These are phyloP conservation scores for Parambassis ranga DNA, from an alignment of 2,797 vertebrate species.

Conservation along the genomic window DNA sequence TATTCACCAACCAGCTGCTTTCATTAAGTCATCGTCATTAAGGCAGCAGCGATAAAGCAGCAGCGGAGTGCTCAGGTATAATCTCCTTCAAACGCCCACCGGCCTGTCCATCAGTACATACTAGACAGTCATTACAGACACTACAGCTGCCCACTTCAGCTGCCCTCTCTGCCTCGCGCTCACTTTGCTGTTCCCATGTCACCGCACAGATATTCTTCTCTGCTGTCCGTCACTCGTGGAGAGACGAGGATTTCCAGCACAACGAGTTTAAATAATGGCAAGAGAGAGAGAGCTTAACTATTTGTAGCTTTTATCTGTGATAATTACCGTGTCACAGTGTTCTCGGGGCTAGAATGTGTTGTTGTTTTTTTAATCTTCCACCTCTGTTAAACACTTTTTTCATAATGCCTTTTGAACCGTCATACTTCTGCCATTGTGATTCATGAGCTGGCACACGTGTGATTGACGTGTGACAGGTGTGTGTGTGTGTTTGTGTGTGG, in stretches of 20 bases:
- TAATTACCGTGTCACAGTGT: slow-evolving; percentile 29
- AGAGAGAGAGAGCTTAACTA: slow-evolving; percentile 1
- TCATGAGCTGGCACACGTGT: background rate
- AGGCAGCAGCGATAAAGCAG: slow-evolving; percentile 31
- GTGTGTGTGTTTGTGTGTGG: background rate
- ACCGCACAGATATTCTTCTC: slow-evolving; percentile 41
- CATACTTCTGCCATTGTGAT: background rate
- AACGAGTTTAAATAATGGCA: slow-evolving; percentile 28
- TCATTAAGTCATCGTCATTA: slow-evolving; percentile 39
- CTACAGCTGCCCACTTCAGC: slow-evolving; percentile 52
- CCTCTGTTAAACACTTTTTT: slow-evolving; percentile 27
- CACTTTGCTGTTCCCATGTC: slow-evolving; percentile 42
- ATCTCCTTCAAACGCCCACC: slow-evolving; percentile 66
- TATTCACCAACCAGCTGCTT: slow-evolving; percentile 27
- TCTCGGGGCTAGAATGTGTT: background rate
- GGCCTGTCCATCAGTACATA: slow-evolving; percentile 50
- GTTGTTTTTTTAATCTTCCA: slow-evolving; percentile 48
- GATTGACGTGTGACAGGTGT: slow-evolving; percentile 5
- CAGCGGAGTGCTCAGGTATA: slow-evolving; percentile 47
- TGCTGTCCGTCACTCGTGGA: slow-evolving; percentile 44
- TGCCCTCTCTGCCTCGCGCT: slow-evolving; percentile 27
- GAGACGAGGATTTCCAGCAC: slow-evolving; percentile 17
- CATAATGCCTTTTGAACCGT: slow-evolving; percentile 14
- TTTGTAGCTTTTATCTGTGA: slow-evolving; percentile 23
- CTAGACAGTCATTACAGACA: slow-evolving; percentile 60